A percentile compares a stretch with the other conserved stretches of the same genome.
phyloP scores from a whole-genome alignment of 2,113 vertebrate genomes.

The Oxyruncus cristatus region DNA sequence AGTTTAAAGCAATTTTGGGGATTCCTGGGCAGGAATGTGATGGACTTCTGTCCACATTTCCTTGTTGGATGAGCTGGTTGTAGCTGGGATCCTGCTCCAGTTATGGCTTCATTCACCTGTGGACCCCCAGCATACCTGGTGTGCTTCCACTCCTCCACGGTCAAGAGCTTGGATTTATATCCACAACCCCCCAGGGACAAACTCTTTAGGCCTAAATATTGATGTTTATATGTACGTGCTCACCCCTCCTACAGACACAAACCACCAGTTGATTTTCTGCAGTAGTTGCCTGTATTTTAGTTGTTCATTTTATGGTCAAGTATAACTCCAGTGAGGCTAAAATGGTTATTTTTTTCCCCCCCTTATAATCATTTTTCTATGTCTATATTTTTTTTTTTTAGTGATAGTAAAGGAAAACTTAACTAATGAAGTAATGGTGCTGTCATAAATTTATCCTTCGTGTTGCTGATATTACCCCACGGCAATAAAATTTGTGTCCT shows the following conservation, averaged over 20 bases:
- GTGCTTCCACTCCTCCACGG: background rate
- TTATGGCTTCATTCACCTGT: background rate
- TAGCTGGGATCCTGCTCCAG: fast-evolving
- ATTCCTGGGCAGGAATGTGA: background rate
- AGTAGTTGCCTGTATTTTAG: background rate
- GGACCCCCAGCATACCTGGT: background rate
- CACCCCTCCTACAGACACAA: background rate
- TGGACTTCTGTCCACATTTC: fast-evolving
- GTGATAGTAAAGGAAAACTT: background rate
- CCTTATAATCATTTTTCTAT: background rate
- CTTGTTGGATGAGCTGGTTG: background rate
- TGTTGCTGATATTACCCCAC: background rate
- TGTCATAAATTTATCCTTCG: background rate
- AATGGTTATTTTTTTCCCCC: background rate
- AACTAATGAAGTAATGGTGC: background rate
- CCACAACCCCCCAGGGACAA: background rate
- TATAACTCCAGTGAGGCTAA: background rate
- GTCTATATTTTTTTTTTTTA: background rate
- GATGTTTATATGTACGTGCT: background rate
- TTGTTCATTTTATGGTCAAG: background rate
- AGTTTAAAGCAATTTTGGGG: background rate
- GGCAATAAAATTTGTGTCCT: background rate
- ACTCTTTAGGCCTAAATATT: background rate
- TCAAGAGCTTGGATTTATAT: background rate
- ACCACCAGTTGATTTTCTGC: background rate